Evolutionary conservation across 2,888 invertebrate species (phyloP), one percentile per base, ranked within the genome.

Genomic region (Meganola albula): DNA sequence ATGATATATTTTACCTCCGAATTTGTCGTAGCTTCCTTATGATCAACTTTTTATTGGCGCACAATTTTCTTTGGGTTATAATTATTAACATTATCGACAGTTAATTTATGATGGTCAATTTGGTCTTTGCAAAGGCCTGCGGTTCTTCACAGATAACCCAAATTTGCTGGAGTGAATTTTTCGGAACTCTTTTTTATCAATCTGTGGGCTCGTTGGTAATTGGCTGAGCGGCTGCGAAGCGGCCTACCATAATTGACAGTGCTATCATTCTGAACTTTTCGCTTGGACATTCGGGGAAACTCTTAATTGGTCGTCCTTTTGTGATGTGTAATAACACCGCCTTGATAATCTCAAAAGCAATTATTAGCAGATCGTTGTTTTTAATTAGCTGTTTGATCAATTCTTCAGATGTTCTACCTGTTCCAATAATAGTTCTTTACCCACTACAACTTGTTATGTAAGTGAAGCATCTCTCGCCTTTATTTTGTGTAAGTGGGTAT

Each of bases 301-400:
- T 80, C 70, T 83, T 85, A 84, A 85, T 84, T 85, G 83, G 83
- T 76, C 64, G 73, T 76, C 74, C 76, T 77, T 82, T 82, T 82
- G 80, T 78, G 74, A 77, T 72, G 71, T 73, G 58, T 71, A 74
- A 74, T 80, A 78, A 75, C 63, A 73, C 82, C 82, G 83, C 78
- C 70, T 65, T 66, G 73, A 78, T 82, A 80, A 76, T 83, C 79
- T 78, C 72, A 70, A 58, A 55, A 53, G 58, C 72, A 72, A 79
- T 80, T 79, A 79, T 82, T 80, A 75, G 72, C 75, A 75, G 75
- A 70, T 78, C 71, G 66, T 76, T 76, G 63, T 51, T 69, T 75
- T 78, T 77, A 76, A 80, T 82, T 75, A 74, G 59, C 64, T 69
- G 65, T 63, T 63, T 60, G 53, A 61, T 58, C 54, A 40, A 44